phyloP scores from a whole-genome alignment of 2,797 vertebrate species.

The Aulostomus chinensis region DNA sequence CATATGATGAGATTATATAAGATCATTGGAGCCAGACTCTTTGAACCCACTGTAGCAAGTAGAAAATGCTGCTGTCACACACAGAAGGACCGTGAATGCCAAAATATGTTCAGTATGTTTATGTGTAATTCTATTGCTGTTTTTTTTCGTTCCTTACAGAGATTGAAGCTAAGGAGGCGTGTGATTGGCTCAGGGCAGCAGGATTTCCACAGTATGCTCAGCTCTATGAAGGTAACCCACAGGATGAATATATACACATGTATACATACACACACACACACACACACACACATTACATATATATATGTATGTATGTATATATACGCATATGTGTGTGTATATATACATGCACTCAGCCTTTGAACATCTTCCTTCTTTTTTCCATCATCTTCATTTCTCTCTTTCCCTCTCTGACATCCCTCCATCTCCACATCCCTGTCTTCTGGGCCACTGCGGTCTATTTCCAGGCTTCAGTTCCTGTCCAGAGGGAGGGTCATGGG shows the following conservation, averaged over 20 bases:
- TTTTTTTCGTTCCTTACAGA: constrained; percentile 82
- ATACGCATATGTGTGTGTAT: too few relatives aligned
- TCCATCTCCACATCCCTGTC: constrained; percentile 31
- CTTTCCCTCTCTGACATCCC: constrained; percentile 20
- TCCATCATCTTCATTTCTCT: constrained; percentile 24
- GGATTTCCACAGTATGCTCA: constrained; percentile 98
- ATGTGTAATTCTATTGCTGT: constrained; percentile 1
- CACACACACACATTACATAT: not conserved
- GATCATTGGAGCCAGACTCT: too few relatives aligned
- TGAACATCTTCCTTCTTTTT: constrained; percentile 34
- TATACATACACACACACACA: not conserved
- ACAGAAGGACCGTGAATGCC: not conserved
- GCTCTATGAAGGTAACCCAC: constrained; percentile 89
- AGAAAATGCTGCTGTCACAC: too few relatives aligned
- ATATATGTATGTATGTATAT: too few relatives aligned
- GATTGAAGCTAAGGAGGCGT: constrained; percentile 95
- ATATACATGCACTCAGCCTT: too few relatives aligned
- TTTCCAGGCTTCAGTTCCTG: constrained; percentile 77
- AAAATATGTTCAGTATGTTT: not conserved
- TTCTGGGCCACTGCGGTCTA: constrained; percentile 60
- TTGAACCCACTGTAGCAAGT: too few relatives aligned
- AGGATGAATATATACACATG: not conserved
- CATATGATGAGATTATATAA: not conserved
- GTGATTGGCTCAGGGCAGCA: constrained; percentile 94
- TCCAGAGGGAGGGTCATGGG: constrained; percentile 81